Conservation (phyloP, 2,888 invertebrate species). For the Drosophila gaucha region DNA sequence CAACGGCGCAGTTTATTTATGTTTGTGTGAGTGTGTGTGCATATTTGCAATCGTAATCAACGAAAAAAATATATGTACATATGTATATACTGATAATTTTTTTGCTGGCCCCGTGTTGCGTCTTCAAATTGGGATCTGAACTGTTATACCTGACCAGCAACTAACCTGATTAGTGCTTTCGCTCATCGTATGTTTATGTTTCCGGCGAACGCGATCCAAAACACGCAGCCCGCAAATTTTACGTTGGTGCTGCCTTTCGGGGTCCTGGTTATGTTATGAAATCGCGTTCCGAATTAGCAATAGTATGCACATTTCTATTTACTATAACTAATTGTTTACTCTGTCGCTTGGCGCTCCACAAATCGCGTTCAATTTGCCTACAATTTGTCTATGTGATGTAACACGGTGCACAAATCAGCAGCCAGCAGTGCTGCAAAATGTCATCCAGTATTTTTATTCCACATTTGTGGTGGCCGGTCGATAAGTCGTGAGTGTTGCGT, state of each 20-base stretch:
- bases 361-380: constrained; percentile 34
- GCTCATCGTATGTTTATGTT: constrained; percentile 71
- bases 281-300: constrained; percentile 31
- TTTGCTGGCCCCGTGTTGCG: constrained; percentile 13
- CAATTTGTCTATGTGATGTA: constrained; percentile 61
- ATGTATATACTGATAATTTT: constrained; percentile 32
- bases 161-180: constrained; percentile 77
- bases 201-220: constrained; percentile 51
- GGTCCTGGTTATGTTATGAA: constrained; percentile 35
- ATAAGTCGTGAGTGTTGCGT: constrained; percentile 9
- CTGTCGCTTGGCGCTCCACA: constrained; percentile 22
- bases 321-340: constrained; percentile 26
- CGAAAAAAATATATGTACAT: constrained; percentile 23
- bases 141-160: constrained; percentile 45
- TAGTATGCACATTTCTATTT: constrained; percentile 43
- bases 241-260: constrained; percentile 27
- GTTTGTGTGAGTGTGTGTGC: constrained; percentile 21
- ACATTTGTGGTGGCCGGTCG: constrained; percentile 25
- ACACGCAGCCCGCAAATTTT: constrained; percentile 42
- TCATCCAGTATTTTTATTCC: neutral
- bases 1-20: constrained; percentile 58
- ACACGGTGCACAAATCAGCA: constrained; percentile 43
- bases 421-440: constrained; percentile 15
- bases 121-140: constrained; percentile 6
- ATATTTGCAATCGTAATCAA: constrained; percentile 57